Base-by-base conservation (phyloP, 2,888 invertebrate genomes). In the Temnothorax rugatulus region DNA sequence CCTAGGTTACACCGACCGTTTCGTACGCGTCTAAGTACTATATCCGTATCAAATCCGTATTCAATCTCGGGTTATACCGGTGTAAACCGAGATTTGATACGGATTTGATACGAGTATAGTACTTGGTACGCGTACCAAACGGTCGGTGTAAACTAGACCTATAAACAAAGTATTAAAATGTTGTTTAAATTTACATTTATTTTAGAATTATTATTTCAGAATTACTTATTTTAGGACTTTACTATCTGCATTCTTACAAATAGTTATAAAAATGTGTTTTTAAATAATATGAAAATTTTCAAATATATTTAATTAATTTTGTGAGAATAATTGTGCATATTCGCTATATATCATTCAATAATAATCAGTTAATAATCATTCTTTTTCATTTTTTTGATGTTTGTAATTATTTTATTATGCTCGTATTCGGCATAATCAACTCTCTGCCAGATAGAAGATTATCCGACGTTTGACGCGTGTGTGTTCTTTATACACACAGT, bases 371-470 rank as follows among this genome's bases (percentile, higher is more conserved):
- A 50, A 68, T 68, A 59, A 15, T 29, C 0, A 29, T 59, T 59
- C 0, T 25, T 29, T 57, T 25, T 3, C 4, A 15, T 25, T 57
- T 25, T 1, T 25, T 9, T 4, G 4, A 25, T 57, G 2, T 59
- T 59, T 1, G 5, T 15, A 29, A 7, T 2, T 29, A 8, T 38
- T 41, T 52, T 52, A 34, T 34, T 34, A 34, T 34, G 34, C 8
- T n/a, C 34, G n/a, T 13, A 5, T 54, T 44, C 29, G n/a, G 11
- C 18, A n/a, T 18, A 41, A 13, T n/a, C 21, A 63, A 50, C 29
- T 77, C 52, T 25, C 66, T 25, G 7, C 4, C 38, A 79, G 7
- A 15, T 44, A 74, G 18, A 38, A n/a, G 61, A 34, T 81, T 13
- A 0, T 21, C 0, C 38, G 47, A 44, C 11, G 15, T 74, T 34